A percentile compares a stretch with the other conserved stretches of the same genome.
phyloP scores from a whole-genome alignment of 2,797 vertebrate genomes.

The Thamnophis elegans region DNA sequence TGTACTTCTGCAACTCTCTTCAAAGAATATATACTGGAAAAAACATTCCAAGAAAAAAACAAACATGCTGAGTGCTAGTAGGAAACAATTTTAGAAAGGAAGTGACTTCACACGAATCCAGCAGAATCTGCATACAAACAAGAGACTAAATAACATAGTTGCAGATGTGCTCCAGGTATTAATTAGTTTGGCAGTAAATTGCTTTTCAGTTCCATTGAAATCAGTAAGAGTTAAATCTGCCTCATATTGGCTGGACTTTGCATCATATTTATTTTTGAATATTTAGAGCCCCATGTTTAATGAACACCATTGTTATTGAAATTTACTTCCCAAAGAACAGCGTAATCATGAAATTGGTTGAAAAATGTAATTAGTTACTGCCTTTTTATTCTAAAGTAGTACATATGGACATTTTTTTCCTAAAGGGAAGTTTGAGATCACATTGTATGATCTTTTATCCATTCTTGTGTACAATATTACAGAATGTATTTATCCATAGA shows the following conservation, averaged over 20 bases:
- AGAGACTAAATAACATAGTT: not conserved
- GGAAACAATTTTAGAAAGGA: not conserved
- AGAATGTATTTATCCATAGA: slow-evolving; percentile 4
- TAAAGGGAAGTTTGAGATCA: not conserved
- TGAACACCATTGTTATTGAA: not conserved
- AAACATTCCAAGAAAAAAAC: not conserved
- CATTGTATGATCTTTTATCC: not conserved
- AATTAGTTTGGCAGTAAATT: not conserved
- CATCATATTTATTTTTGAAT: not conserved
- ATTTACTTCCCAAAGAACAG: not conserved
- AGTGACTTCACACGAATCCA: not conserved
- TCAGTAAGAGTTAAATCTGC: not conserved
- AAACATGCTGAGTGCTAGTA: not conserved
- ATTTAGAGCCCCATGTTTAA: not conserved
- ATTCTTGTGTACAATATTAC: not conserved
- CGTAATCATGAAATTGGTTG: not conserved
- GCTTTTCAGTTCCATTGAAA: not conserved
- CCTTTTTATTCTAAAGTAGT: not conserved
- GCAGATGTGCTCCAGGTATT: not conserved
- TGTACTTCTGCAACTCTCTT: not conserved
- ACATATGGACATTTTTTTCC: not conserved
- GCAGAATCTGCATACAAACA: not conserved
- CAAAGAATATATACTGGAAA: not conserved
- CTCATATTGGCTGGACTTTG: not conserved
- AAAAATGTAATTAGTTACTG: fast-evolving